phyloP scores from a whole-genome alignment of 2,797 vertebrate genomes.

The Lepus oiostolus region DNA sequence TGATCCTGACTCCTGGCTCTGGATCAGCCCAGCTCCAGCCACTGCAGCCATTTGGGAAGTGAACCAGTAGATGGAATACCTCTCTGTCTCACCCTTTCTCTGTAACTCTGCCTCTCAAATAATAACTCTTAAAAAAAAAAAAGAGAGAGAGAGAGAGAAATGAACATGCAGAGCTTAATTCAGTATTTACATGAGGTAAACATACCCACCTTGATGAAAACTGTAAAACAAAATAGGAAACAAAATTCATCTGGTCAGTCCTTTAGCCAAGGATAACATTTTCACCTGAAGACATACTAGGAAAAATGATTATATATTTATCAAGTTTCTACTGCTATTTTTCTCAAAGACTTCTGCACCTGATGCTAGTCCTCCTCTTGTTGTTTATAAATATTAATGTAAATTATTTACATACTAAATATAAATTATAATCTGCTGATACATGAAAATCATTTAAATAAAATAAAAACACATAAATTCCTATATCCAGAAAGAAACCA shows the following conservation, averaged over 20 bases:
- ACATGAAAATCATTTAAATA: constrained; percentile 7
- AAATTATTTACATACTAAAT: neutral
- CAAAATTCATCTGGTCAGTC: neutral
- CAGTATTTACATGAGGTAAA: neutral
- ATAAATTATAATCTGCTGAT: neutral
- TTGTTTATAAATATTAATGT: neutral
- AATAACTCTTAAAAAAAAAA: too few species aligned
- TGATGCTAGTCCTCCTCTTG: neutral
- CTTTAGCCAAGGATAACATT: neutral
- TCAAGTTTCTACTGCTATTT: neutral
- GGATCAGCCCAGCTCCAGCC: too few species aligned
- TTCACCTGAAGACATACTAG: neutral
- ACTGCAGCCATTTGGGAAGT: too few species aligned
- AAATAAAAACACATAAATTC: constrained; percentile 40
- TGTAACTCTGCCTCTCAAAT: too few species aligned
- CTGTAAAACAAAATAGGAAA: neutral
- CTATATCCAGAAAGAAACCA: constrained; percentile 36
- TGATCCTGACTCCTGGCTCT: too few species aligned
- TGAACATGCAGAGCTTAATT: neutral
- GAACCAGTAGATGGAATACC: too few species aligned
- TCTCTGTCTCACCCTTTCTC: too few species aligned
- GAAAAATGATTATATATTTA: neutral
- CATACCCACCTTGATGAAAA: neutral
- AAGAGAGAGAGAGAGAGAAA: too few species aligned
- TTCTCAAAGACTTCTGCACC: neutral